Conservation (phyloP, 2,113 vertebrate genomes). For the Corythornis madagascariensis region DNA sequence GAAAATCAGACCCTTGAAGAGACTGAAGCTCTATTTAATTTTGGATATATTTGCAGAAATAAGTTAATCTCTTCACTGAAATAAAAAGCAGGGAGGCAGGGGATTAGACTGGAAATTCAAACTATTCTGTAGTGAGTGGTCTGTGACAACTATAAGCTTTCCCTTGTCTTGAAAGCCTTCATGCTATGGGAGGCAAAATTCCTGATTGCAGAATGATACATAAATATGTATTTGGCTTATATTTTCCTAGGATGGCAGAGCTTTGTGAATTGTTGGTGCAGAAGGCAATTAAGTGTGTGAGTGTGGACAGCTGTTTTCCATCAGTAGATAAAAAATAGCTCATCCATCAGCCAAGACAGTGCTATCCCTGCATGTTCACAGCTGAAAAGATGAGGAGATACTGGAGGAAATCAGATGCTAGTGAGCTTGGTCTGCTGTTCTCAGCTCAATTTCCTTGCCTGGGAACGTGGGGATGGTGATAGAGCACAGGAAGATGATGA, state of each 20-base stretch:
- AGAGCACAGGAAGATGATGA: not conserved
- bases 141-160: not conserved
- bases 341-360: not conserved
- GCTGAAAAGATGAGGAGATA: not conserved
- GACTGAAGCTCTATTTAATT: not conserved
- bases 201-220: not conserved
- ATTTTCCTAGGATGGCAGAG: not conserved
- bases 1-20: not conserved
- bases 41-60: not conserved
- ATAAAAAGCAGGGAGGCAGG: not conserved
- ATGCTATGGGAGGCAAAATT: not conserved
- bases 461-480: not conserved
- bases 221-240: not conserved
- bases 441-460: not conserved
- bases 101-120: not conserved
- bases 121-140: not conserved
- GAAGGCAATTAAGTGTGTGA: not conserved
- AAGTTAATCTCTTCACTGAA: not conserved
- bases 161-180: not conserved
- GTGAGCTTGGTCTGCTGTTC: not conserved
- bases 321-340: not conserved
- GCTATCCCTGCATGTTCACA: not conserved
- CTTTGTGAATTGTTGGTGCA: not conserved
- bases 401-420: not conserved
- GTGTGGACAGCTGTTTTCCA: not conserved